These are phyloP conservation scores for Suricata suricatta DNA, from an alignment of 2,113 vertebrate genomes.

Conservation along the genomic window DNA sequence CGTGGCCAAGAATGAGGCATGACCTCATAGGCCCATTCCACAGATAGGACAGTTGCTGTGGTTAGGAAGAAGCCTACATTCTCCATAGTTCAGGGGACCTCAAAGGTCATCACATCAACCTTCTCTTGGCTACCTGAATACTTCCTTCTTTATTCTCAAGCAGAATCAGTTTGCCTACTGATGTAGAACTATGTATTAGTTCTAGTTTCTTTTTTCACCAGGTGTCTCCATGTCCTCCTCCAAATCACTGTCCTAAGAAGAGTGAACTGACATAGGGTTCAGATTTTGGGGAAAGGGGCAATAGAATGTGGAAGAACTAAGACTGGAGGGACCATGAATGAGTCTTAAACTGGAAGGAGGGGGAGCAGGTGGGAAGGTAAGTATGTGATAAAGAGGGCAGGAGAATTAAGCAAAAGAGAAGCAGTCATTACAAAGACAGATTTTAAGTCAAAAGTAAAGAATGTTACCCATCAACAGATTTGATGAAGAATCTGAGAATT, in stretches of 20 bases:
- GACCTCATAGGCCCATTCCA: background rate
- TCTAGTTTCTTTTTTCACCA: background rate
- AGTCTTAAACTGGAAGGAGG: background rate
- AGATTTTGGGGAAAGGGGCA: background rate
- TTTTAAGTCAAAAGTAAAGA: background rate
- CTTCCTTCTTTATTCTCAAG: background rate
- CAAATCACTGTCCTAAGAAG: background rate
- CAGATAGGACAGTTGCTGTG: background rate
- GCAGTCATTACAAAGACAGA: background rate
- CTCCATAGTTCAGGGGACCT: background rate
- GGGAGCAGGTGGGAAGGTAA: background rate
- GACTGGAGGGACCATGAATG: background rate
- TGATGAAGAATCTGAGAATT: background rate
- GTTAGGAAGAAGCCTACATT: background rate
- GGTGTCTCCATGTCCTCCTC: background rate
- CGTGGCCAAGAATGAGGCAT: background rate
- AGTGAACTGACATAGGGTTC: background rate
- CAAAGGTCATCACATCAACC: background rate
- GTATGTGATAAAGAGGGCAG: background rate
- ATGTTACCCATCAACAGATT: background rate
- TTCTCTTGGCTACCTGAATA: background rate
- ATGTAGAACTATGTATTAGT: background rate
- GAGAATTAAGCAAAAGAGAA: background rate
- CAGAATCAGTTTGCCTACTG: background rate
- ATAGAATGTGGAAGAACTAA: background rate